phyloP scores from a whole-genome alignment of 2,888 invertebrate species.

The Polyploca ridens region DNA sequence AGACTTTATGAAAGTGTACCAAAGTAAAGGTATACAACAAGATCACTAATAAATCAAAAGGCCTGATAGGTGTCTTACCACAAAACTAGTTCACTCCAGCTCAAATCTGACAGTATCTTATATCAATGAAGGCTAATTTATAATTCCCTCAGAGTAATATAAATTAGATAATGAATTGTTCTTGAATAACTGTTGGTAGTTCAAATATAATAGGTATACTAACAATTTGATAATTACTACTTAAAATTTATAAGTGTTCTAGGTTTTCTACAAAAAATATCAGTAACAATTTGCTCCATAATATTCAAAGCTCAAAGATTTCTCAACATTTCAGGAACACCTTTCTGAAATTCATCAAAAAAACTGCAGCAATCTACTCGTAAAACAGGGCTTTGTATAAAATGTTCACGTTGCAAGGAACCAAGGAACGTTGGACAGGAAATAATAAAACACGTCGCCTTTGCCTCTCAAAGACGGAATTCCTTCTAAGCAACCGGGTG shows the following conservation, averaged over 20 bases:
- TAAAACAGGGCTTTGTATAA: conserved; percentile 19
- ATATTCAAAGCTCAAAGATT: neutral
- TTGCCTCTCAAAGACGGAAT: conserved; percentile 31
- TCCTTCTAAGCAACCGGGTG: conserved; percentile 23
- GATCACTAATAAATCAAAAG: neutral
- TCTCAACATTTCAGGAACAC: conserved; percentile 3
- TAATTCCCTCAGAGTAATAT: neutral
- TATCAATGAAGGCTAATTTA: neutral
- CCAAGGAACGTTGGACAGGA: conserved; percentile 33
- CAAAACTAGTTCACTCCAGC: neutral
- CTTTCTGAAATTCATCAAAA: conserved; percentile 17
- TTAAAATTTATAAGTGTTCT: too few species aligned
- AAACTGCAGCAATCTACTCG: conserved; percentile 20
- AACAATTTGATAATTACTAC: too few species aligned
- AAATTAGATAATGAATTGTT: too few species aligned
- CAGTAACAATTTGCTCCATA: too few species aligned
- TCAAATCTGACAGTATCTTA: neutral
- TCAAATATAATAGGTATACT: too few species aligned
- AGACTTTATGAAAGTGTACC: too few species aligned
- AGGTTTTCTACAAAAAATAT: too few species aligned
- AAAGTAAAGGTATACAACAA: too few species aligned
- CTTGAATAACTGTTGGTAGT: too few species aligned
- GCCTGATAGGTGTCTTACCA: neutral
- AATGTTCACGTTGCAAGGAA: conserved; percentile 17
- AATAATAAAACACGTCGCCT: conserved; percentile 48